A percentile compares a stretch with the other conserved stretches of the same genome.
Evolutionary conservation across 2,113 vertebrate genomes (phyloP).

Genomic region (Archilochus colubris): DNA sequence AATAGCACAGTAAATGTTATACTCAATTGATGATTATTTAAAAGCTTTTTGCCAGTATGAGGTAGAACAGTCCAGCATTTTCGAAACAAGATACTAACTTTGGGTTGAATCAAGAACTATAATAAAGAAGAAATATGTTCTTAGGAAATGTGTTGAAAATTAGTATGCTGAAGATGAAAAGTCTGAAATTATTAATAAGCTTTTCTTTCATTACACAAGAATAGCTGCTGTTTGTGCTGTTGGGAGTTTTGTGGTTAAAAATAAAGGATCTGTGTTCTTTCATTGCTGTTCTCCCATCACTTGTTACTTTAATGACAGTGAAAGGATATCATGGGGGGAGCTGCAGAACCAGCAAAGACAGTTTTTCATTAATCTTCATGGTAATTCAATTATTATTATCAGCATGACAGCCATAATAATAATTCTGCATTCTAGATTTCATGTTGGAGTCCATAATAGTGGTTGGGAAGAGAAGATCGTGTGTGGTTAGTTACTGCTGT

Average conservation of each 20-base stretch:
- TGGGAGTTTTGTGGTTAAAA: conserved; percentile 20
- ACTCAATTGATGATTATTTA: conserved; percentile 33
- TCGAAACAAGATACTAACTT: conserved; percentile 33
- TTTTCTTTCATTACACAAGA: conserved; percentile 18
- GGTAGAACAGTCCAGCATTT: background rate
- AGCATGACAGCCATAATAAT: background rate
- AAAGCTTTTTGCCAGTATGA: conserved; percentile 39
- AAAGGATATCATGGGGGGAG: background rate
- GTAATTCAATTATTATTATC: background rate
- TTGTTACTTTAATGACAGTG: background rate
- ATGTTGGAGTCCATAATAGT: background rate
- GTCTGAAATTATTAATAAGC: conserved; percentile 30
- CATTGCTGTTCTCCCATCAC: background rate
- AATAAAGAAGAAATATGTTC: conserved; percentile 24
- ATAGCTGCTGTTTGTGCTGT: background rate
- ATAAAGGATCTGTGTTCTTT: conserved; percentile 20
- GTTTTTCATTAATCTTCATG: background rate
- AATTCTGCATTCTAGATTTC: background rate
- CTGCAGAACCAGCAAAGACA: background rate
- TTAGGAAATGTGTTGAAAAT: conserved; percentile 17
- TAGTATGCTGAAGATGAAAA: conserved; percentile 40
- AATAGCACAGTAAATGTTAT: conserved; percentile 33
- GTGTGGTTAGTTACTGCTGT: background rate
- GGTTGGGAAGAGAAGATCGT: background rate
- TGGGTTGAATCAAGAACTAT: background rate